Evolutionary conservation across 2,797 vertebrate genomes (phyloP).

Genomic region (Erithacus rubecula): DNA sequence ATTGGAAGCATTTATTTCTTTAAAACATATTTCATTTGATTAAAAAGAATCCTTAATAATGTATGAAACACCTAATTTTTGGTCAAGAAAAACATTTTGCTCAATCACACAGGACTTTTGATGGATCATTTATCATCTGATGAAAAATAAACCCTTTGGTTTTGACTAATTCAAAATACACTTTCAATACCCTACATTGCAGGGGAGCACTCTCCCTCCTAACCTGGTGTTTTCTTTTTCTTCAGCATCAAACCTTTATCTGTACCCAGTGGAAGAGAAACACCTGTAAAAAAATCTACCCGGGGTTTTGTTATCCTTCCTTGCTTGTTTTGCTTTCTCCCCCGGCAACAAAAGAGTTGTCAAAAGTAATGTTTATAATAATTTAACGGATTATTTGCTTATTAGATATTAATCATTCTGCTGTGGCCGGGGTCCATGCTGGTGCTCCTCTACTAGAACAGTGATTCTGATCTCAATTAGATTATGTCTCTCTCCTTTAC

Average conservation of each 20-base stretch:
- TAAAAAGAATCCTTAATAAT: background rate
- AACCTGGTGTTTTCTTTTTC: background rate
- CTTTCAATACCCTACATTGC: fast-evolving
- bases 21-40: background rate
- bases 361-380: constrained; percentile 91
- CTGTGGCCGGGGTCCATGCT: constrained; percentile 80
- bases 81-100: background rate
- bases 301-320: constrained; percentile 17
- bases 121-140: background rate
- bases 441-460: constrained; percentile 89
- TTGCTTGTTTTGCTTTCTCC: constrained; percentile 73
- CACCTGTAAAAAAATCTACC: background rate
- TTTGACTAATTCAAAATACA: background rate
- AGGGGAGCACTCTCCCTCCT: background rate
- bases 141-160: background rate
- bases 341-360: constrained; percentile 81
- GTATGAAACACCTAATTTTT: background rate
- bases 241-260: background rate
- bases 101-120: background rate
- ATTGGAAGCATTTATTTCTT: background rate
- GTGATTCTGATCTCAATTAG: constrained; percentile 99
- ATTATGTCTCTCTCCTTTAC: constrained; percentile 93
- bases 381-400: constrained; percentile 98
- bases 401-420: constrained; percentile 97
- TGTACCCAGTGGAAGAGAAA: background rate